Evolutionary conservation across 2,888 invertebrate genomes (phyloP).

Genomic region (Euproctis similis): DNA sequence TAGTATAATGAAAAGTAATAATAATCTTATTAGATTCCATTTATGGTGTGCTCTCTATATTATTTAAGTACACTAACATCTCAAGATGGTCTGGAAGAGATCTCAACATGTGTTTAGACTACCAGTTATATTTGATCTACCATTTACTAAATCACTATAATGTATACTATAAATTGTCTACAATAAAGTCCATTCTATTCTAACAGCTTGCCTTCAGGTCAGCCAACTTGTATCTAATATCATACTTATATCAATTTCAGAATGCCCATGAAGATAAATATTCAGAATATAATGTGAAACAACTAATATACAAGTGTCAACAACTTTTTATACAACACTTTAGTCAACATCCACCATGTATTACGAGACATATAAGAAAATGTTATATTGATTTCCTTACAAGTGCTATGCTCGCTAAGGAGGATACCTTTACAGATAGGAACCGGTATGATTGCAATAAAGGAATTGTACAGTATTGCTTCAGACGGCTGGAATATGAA

Average conservation of each 20-base stretch:
- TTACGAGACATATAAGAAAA: constrained; percentile 36
- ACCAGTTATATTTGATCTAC: no score
- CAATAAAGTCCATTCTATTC: no score
- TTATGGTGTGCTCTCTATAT: no score
- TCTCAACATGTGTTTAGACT: no score
- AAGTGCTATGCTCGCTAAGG: constrained; percentile 44
- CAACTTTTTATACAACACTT: constrained; percentile 48
- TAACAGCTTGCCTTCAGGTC: no score
- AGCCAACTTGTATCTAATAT: no score
- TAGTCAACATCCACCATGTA: constrained; percentile 55
- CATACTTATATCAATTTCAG: constrained; percentile 46
- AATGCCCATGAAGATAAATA: constrained; percentile 58
- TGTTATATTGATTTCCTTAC: constrained; percentile 53
- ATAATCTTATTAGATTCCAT: no score
- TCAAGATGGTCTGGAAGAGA: no score
- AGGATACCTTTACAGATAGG: constrained; percentile 52
- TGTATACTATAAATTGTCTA: no score
- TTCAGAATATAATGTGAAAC: constrained; percentile 32
- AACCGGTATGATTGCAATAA: constrained; percentile 38
- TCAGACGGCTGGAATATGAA: constrained; percentile 58
- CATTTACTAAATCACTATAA: no score
- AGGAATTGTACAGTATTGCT: constrained; percentile 57
- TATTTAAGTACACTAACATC: no score
- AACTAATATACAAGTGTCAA: constrained; percentile 53
- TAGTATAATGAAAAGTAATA: no score